Percentiles rank a stretch among this genome's conserved stretches.
phyloP scores from a whole-genome alignment of 2,888 invertebrate genomes.

The Charanyca ferruginea region DNA sequence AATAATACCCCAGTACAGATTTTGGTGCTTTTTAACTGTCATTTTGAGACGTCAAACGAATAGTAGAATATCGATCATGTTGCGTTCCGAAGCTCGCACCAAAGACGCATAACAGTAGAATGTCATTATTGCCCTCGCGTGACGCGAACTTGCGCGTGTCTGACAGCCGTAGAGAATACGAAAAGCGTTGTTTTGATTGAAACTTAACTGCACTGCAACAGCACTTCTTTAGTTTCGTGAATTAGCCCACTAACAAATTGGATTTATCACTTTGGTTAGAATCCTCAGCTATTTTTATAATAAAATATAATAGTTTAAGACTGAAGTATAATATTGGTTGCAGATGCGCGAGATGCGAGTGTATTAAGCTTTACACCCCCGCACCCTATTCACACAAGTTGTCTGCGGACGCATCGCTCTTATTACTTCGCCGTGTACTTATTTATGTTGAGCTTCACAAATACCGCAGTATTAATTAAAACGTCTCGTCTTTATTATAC shows the following conservation, averaged over 20 bases:
- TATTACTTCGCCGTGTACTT: conserved; percentile 23
- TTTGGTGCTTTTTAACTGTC: too few relatives aligned
- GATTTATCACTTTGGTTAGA: conserved; percentile 27
- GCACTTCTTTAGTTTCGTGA: too few relatives aligned
- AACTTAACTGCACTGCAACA: too few relatives aligned
- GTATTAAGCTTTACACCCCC: conserved; percentile 23
- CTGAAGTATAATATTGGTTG: conserved; percentile 15
- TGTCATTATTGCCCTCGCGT: too few relatives aligned
- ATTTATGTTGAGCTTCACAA: conserved; percentile 35
- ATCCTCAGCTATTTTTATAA: conserved; percentile 5
- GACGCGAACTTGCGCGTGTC: too few relatives aligned
- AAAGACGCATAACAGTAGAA: too few relatives aligned
- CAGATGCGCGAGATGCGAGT: conserved; percentile 4
- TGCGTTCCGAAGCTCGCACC: too few relatives aligned
- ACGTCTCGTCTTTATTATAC: conserved; percentile 28
- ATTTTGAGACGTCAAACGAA: too few relatives aligned
- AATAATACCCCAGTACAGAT: too few relatives aligned
- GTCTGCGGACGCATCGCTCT: conserved; percentile 14
- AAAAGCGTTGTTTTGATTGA: too few relatives aligned
- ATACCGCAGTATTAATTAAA: conserved; percentile 41
- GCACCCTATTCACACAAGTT: conserved; percentile 1
- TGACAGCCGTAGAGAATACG: too few relatives aligned
- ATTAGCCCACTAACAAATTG: conserved; percentile 33
- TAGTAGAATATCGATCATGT: too few relatives aligned
- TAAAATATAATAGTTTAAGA: not conserved